Percentiles rank a stretch among this genome's conserved stretches.
These are phyloP conservation scores for Lissonota sp. DNA, from an alignment of 2,888 invertebrate genomes.

Conservation along the genomic window DNA sequence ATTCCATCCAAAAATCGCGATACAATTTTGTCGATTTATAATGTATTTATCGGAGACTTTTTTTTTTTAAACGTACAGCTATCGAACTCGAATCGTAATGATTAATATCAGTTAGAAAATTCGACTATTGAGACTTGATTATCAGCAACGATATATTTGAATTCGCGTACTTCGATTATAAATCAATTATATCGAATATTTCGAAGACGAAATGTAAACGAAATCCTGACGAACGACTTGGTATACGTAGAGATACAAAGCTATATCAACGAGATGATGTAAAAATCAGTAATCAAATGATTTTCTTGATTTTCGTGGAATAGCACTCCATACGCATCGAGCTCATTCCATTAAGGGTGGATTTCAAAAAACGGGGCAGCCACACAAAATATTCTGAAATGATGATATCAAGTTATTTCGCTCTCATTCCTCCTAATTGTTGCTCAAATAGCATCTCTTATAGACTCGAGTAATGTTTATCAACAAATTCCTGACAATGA, in stretches of 20 bases:
- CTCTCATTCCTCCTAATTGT: too few species aligned
- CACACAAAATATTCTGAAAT: too few species aligned
- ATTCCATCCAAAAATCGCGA: slow-evolving; percentile 62
- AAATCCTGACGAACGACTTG: slow-evolving; percentile 6
- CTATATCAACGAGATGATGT: not conserved
- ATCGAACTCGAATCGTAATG: slow-evolving; percentile 22
- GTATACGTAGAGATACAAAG: not conserved
- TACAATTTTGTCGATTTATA: slow-evolving; percentile 50
- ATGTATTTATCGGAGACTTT: slow-evolving; percentile 31
- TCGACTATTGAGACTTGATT: slow-evolving; percentile 5
- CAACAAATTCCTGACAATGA: too few species aligned
- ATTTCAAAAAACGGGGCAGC: too few species aligned
- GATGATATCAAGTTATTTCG: too few species aligned
- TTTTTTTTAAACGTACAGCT: slow-evolving; percentile 24
- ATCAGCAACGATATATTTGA: slow-evolving; percentile 19
- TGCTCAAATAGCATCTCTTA: too few species aligned
- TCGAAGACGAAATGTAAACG: slow-evolving; percentile 1
- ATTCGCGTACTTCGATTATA: not conserved
- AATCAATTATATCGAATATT: not conserved
- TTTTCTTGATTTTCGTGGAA: slow-evolving; percentile 4
- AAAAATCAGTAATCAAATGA: not conserved
- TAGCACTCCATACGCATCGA: slow-evolving; percentile 48
- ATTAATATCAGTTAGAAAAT: slow-evolving; percentile 17
- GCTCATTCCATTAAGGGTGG: slow-evolving; percentile 62
- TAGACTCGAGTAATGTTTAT: too few species aligned